These are phyloP conservation scores for Zaprionus bogoriensis DNA, from an alignment of 2,888 invertebrate genomes.

Conservation along the genomic window DNA sequence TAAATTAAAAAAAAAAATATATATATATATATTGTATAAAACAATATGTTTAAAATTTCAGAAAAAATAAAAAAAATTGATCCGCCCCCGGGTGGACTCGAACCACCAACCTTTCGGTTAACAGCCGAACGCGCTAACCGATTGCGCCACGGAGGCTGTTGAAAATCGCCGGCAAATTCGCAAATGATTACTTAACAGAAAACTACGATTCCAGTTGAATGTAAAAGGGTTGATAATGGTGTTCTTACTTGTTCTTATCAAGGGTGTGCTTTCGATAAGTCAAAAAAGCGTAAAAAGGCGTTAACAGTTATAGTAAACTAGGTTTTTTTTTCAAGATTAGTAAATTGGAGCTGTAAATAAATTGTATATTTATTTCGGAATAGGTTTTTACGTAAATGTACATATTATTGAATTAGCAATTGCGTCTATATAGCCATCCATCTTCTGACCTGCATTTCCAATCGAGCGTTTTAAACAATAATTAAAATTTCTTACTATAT, in stretches of 20 bases:
- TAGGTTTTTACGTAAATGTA: too few species aligned
- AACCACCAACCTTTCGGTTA: slow-evolving; percentile 99
- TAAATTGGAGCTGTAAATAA: too few species aligned
- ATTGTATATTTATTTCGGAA: too few species aligned
- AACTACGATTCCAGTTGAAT: background rate
- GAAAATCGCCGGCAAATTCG: background rate
- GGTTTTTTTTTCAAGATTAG: too few species aligned
- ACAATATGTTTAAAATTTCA: background rate
- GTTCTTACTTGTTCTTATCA: background rate
- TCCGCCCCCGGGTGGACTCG: slow-evolving; percentile 97
- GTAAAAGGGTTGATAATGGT: background rate
- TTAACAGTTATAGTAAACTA: too few species aligned
- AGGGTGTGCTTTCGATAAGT: background rate
- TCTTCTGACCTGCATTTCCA: too few species aligned
- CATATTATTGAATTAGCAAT: too few species aligned
- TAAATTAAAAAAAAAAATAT: background rate
- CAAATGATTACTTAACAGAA: background rate
- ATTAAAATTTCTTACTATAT: too few species aligned
- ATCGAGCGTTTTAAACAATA: too few species aligned
- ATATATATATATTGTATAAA: background rate
- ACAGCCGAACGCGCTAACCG: slow-evolving; percentile 99
- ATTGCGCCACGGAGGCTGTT: slow-evolving; percentile 92
- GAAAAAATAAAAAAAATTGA: background rate
- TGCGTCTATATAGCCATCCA: too few species aligned
- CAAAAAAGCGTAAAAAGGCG: background rate